Conservation (phyloP, 2,113 vertebrate genomes). For the Eclectus roratus region DNA sequence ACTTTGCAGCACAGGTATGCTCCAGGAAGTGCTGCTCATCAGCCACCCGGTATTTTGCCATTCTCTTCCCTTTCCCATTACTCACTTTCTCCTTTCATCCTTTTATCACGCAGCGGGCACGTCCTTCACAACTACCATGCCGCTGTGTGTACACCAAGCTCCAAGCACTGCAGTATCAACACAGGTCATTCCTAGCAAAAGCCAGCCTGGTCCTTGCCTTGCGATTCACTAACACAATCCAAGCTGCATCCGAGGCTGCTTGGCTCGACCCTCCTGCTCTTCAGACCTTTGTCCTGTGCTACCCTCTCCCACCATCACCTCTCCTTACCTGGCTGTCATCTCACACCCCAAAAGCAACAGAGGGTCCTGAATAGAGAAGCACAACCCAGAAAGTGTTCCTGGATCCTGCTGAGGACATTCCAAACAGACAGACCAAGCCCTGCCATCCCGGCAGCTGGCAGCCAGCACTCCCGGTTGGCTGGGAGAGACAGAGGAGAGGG, state of each 20-base stretch:
- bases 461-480: not conserved
- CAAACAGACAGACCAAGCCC: not conserved
- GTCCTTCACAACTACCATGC: not conserved
- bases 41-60: rapidly evolving
- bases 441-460: not conserved
- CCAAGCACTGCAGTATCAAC: not conserved
- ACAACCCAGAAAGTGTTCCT: rapidly evolving
- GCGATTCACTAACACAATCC: not conserved
- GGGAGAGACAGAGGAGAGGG: not conserved
- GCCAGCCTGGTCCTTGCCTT: not conserved
- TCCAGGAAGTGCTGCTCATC: not conserved
- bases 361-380: not conserved
- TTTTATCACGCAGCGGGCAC: not conserved
- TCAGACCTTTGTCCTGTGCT: too few species aligned
- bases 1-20: not conserved
- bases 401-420: not conserved
- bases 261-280: too few species aligned
- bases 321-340: too few species aligned
- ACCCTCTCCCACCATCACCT: too few species aligned
- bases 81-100: not conserved
- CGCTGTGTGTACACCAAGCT: not conserved
- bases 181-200: not conserved
- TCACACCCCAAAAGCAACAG: not conserved
- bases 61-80: not conserved
- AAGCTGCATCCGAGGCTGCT: too few species aligned